These are phyloP conservation scores for Melanotaenia parkinsoni DNA, from an alignment of 2,797 vertebrate species.

Conservation along the genomic window DNA sequence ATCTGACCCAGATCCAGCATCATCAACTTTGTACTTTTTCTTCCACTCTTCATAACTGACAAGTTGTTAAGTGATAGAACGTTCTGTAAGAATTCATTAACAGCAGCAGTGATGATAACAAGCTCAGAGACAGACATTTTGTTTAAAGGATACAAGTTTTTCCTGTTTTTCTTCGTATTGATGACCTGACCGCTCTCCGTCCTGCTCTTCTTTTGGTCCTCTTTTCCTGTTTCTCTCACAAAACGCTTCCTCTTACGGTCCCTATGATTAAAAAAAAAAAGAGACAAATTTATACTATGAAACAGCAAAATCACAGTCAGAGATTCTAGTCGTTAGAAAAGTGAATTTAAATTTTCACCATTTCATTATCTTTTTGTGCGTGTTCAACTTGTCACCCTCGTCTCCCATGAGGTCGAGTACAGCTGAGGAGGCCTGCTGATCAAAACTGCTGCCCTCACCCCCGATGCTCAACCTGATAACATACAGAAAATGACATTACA, in stretches of 20 bases:
- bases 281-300: background rate
- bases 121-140: background rate
- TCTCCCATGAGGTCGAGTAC: conserved; percentile 96
- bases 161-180: conserved; percentile 88
- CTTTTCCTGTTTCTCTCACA: conserved; percentile 87
- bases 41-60: conserved; percentile 97
- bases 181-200: conserved; percentile 89
- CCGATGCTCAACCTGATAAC: conserved; percentile 85
- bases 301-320: background rate
- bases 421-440: conserved; percentile 90
- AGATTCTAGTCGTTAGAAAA: background rate
- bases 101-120: background rate
- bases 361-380: conserved; percentile 87
- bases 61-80: conserved; percentile 65
- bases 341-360: conserved; percentile 81
- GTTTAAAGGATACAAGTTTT: conserved; percentile 93
- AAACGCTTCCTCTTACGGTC: conserved; percentile 97
- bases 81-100: background rate
- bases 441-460: conserved; percentile 84
- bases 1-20: conserved; percentile 81
- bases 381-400: conserved; percentile 84
- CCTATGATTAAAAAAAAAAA: conserved; percentile 73
- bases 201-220: conserved; percentile 90
- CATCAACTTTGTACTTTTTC: conserved; percentile 93
- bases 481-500: background rate